phyloP scores from a whole-genome alignment of 2,888 invertebrate species.

The Desoria tigrina region DNA sequence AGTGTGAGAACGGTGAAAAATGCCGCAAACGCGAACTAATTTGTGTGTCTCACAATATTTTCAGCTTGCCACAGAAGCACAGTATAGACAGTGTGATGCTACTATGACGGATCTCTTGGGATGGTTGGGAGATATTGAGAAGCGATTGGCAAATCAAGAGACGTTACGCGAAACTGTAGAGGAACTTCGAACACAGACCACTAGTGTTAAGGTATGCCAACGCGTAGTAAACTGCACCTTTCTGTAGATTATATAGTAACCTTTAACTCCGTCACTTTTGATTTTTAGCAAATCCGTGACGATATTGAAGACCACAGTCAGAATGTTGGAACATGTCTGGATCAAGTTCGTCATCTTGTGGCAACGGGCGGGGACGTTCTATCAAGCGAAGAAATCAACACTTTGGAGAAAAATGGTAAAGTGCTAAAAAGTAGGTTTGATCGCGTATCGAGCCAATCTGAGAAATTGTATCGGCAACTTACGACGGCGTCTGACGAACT shows the following conservation, averaged over 20 bases:
- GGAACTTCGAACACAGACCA: conserved; percentile 84
- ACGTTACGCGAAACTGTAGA: conserved; percentile 83
- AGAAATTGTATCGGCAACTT: conserved; percentile 73
- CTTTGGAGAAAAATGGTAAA: conserved; percentile 81
- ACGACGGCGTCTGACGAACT: conserved; percentile 82
- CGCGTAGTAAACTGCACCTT: conserved; percentile 5
- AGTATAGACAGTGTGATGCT: conserved; percentile 87
- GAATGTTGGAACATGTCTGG: conserved; percentile 79
- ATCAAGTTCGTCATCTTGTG: conserved; percentile 86
- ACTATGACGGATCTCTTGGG: conserved; percentile 78
- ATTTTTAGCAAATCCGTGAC: conserved; percentile 76
- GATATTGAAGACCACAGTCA: conserved; percentile 83
- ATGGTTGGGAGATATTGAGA: conserved; percentile 84
- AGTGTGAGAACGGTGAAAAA: too few relatives aligned
- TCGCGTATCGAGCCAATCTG: conserved; percentile 75
- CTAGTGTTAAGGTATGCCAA: conserved; percentile 72
- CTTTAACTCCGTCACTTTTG: background rate
- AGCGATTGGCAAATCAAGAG: conserved; percentile 79
- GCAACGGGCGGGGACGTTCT: conserved; percentile 88
- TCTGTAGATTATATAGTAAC: too few relatives aligned
- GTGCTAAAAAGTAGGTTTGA: conserved; percentile 80
- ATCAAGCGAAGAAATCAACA: conserved; percentile 85
- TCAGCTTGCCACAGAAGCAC: conserved; percentile 93
- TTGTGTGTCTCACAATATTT: conserved; percentile 50
- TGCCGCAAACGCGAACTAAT: too few relatives aligned